Evolutionary conservation across 2,797 vertebrate genomes (phyloP), one percentile per base, ranked within the genome.

Genomic region (Leuciscus waleckii): DNA sequence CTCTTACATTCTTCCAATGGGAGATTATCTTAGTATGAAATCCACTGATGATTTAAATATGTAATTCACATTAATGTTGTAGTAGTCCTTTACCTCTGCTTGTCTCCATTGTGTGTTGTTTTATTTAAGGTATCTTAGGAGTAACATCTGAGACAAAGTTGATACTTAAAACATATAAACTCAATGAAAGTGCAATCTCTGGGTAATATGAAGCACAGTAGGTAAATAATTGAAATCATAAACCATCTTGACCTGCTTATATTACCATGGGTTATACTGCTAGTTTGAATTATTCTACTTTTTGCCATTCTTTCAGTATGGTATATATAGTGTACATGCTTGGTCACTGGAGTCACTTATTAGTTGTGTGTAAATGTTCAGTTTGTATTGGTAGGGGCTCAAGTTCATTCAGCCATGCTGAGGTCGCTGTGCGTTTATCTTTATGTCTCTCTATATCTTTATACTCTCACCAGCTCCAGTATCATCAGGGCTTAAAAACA

Each of bases 381-480:
- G 63, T 37, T 26, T 39, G 32, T 49, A 54, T 26, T 82, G 37
- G 29, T 29, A 14, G 43, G 13, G 21, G 49, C 26, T 73, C 10
- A 0, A 1, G 39, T 46, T 74, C 29, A 16, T 82, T 65, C 61
- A 65, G 29, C 41, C 58, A 49, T 37, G 56, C 23, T 63, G 17
- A 39, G 35, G 39, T 82, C 41, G 35, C 14, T 35, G 26, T 54
- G 43, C 35, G 7, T 76, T 79, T 26, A 75, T 83, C 61, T 67
- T 75, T 46, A n/a, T 71, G 19, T 82, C 54, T 61, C 67, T 83
- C 41, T 83, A 74, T 56, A 23, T 67, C 32, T 68, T 32, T 51
- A 41, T 41, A 10, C 13, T 76, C 19, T 76, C 41, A 32, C 32
- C 58, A 65, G 21, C 10, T 76, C 21, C 14, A 63, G 43, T 49